A percentile compares a stretch with the other conserved stretches of the same genome.
Evolutionary conservation across 2,797 vertebrate species (phyloP).

Genomic region (Coregonus sp.): DNA sequence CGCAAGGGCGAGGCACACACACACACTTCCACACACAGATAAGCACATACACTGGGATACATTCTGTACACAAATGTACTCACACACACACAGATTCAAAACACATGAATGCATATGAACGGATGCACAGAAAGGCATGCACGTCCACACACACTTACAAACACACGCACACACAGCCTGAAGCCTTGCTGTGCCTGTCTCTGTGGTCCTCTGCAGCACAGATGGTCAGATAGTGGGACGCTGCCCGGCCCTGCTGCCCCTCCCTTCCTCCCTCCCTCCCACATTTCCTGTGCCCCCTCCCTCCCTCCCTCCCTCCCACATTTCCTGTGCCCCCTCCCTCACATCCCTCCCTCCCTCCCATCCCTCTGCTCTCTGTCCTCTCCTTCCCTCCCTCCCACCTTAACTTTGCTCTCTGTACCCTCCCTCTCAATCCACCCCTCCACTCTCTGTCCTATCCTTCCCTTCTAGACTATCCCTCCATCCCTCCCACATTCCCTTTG

Average conservation of each 20-base stretch:
- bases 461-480: neutral
- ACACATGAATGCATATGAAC: conserved; percentile 15
- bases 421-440: conserved; percentile 17
- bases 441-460: neutral
- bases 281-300: neutral
- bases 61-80: neutral
- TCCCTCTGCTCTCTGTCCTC: neutral
- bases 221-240: conserved; percentile 69
- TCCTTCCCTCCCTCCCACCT: conserved; percentile 28
- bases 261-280: conserved; percentile 12
- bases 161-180: conserved; percentile 13
- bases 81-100: conserved; percentile 1
- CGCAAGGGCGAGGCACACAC: conserved; percentile 2
- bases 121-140: conserved; percentile 21
- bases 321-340: neutral
- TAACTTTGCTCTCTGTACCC: conserved; percentile 37
- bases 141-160: conserved; percentile 24
- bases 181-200: conserved; percentile 38
- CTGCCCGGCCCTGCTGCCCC: conserved; percentile 51
- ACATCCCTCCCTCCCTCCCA: neutral
- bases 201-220: conserved; percentile 61
- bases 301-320: neutral
- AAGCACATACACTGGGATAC: conserved; percentile 1
- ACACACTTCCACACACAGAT: neutral
- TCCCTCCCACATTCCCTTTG: neutral